These are phyloP conservation scores for Theretra japonica DNA, from an alignment of 2,888 invertebrate genomes.

Conservation along the genomic window DNA sequence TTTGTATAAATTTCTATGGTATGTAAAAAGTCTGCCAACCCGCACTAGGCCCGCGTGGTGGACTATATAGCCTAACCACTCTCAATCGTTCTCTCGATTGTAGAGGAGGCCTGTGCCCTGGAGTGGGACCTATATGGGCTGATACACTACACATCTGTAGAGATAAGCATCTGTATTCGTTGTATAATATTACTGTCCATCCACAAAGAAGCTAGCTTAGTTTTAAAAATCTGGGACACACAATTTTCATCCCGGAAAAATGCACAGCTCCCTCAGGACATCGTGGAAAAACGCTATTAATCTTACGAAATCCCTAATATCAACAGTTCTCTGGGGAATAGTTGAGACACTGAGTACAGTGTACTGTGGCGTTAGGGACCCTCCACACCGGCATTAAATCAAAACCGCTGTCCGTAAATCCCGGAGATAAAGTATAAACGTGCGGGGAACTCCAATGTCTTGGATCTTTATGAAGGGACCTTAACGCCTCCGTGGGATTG, in stretches of 20 bases:
- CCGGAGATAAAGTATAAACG: slow-evolving; percentile 63
- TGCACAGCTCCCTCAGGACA: neutral
- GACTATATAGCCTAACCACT: too few relatives aligned
- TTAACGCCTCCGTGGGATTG: slow-evolving; percentile 4
- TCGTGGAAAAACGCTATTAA: neutral
- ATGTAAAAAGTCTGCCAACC: too few relatives aligned
- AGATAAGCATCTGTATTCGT: too few relatives aligned
- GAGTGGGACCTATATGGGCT: too few relatives aligned
- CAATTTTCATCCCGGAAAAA: neutral
- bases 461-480: slow-evolving; percentile 22
- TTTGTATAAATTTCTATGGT: too few relatives aligned
- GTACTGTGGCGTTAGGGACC: slow-evolving; percentile 42
- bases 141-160: too few relatives aligned
- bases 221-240: neutral
- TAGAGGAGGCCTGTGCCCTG: too few relatives aligned
- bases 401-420: slow-evolving; percentile 61
- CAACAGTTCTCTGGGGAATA: neutral
- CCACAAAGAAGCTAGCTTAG: neutral
- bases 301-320: neutral
- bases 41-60: too few relatives aligned
- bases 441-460: slow-evolving; percentile 57
- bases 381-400: slow-evolving; percentile 55
- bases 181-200: too few relatives aligned
- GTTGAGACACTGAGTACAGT: slow-evolving; percentile 1
- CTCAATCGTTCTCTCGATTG: too few relatives aligned